A percentile compares a stretch with the other conserved stretches of the same genome.
These are phyloP conservation scores for Phallusia fumigata DNA, from an alignment of 23 tunicate species.

Conservation along the genomic window DNA sequence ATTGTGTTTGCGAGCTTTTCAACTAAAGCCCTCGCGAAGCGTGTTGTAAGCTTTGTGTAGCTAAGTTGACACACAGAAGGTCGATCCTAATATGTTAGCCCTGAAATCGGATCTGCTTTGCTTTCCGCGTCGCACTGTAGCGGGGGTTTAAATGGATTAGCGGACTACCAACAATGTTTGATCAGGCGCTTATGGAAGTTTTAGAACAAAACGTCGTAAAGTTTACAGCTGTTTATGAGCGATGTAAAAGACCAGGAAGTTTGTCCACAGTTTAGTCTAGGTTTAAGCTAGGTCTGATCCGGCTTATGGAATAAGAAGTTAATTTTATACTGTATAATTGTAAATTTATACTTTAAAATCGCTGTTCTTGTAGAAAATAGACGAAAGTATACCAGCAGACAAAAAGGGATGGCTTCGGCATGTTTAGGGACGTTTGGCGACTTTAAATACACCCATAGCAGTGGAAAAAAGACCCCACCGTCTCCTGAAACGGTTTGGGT, in stretches of 20 bases:
- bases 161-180: background rate
- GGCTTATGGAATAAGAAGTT: no score
- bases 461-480: conserved; percentile 43
- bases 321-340: background rate
- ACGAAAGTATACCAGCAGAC: no score
- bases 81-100: conserved; percentile 5
- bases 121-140: background rate
- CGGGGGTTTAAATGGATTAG: conserved; percentile 1
- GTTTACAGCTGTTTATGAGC: background rate
- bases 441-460: conserved; percentile 59
- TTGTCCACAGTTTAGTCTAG: no score
- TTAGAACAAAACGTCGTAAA: background rate
- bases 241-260: no score
- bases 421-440: conserved; percentile 78
- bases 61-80: conserved; percentile 15
- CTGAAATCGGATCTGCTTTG: conserved; percentile 18
- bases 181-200: background rate
- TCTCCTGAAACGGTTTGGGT: conserved; percentile 88
- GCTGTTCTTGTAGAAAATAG: background rate
- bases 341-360: no score
- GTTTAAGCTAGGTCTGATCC: no score
- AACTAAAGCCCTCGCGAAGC: conserved; percentile 10
- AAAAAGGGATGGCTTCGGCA: conserved; percentile 55
- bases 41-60: background rate
- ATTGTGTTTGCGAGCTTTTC: background rate